Evolutionary conservation across 2,113 vertebrate species (phyloP).

Genomic region (Pelecanus crispus): DNA sequence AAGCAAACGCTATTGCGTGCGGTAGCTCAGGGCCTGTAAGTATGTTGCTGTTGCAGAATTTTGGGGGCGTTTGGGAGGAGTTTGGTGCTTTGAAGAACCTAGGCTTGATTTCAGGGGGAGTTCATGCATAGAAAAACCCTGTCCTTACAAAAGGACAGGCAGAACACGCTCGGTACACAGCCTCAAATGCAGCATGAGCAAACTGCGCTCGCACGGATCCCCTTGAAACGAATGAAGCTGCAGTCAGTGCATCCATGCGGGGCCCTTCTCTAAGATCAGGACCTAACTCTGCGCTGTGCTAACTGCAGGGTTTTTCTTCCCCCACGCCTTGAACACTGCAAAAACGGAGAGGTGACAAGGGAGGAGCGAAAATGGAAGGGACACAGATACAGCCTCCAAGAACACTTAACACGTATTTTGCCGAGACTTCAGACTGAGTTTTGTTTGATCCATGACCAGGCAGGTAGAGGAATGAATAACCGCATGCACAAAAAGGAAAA

Average conservation of each 20-base stretch:
- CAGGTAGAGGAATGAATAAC: neutral
- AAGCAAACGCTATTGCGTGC: neutral
- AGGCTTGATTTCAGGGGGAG: neutral
- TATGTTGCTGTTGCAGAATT: neutral
- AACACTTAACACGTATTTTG: neutral
- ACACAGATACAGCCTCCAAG: neutral
- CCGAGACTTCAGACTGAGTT: neutral
- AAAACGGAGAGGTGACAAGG: neutral
- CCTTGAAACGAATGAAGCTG: neutral
- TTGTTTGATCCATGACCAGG: neutral
- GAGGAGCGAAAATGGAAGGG: neutral
- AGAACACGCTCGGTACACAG: neutral
- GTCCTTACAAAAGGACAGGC: neutral
- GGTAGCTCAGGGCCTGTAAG: neutral
- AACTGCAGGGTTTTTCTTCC: accelerated
- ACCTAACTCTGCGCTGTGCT: neutral
- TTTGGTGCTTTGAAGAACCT: neutral
- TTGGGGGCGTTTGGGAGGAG: neutral
- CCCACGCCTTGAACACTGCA: neutral
- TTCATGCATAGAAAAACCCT: neutral
- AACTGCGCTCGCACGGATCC: neutral
- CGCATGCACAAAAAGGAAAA: neutral
- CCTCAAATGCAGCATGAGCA: neutral
- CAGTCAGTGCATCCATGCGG: neutral
- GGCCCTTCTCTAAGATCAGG: neutral